Percentiles rank a stretch among this genome's conserved stretches.
phyloP scores from a whole-genome alignment of 2,888 invertebrate genomes.

The Pristionchus fissidentatus region DNA sequence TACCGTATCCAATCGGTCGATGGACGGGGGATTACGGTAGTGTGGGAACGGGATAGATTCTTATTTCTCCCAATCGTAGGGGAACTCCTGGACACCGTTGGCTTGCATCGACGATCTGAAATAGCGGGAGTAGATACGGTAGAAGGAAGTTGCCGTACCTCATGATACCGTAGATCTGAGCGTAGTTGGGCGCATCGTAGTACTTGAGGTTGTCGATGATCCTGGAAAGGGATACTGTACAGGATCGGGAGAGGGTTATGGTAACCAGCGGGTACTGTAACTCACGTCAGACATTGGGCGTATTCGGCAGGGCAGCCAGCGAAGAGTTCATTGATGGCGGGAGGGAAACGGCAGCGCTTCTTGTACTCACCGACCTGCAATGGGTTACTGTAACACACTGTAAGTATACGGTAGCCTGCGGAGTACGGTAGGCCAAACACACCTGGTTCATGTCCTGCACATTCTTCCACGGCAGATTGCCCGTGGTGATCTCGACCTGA shows the following conservation, averaged over 20 bases:
- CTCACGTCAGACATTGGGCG: constrained; percentile 52
- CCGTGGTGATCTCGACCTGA: too few species aligned
- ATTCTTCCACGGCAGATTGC: constrained; percentile 64
- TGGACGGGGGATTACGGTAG: too few species aligned
- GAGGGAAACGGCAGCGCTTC: too few species aligned
- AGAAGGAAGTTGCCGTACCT: neutral
- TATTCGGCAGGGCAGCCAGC: constrained; percentile 46
- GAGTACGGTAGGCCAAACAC: neutral
- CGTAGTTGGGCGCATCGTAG: constrained; percentile 63
- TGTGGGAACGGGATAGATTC: too few species aligned
- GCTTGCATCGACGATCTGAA: neutral
- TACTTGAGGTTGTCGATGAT: constrained; percentile 60
- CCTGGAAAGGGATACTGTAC: neutral
- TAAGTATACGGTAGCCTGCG: neutral
- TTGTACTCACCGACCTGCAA: too few species aligned
- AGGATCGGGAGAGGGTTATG: constrained; percentile 45
- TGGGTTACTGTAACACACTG: neutral
- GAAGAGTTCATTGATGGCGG: too few species aligned
- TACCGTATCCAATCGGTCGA: too few species aligned
- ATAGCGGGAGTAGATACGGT: neutral
- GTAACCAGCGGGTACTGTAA: too few species aligned
- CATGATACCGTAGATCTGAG: constrained; percentile 51
- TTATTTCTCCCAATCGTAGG: too few species aligned
- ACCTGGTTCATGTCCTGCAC: constrained; percentile 56
- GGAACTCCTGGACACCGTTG: neutral